phyloP scores from a whole-genome alignment of 2,888 invertebrate species.

The Drosophila macrospina region DNA sequence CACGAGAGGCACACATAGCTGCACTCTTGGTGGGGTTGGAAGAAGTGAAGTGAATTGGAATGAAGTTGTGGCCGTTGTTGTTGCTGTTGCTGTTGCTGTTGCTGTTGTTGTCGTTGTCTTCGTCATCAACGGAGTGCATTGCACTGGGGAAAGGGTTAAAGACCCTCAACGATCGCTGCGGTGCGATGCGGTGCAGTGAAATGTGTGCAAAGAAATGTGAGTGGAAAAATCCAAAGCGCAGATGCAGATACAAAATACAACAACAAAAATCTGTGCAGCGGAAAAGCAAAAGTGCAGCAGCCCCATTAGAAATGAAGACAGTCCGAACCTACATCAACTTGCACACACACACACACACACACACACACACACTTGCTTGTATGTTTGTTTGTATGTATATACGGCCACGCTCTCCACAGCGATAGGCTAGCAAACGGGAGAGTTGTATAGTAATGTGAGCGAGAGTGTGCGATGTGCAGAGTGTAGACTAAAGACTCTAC shows the following conservation, averaged over 20 bases:
- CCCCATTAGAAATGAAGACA: slow-evolving; percentile 63
- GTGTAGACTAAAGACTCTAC: slow-evolving; percentile 11
- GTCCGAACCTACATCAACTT: slow-evolving; percentile 76
- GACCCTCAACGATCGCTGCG: slow-evolving; percentile 73
- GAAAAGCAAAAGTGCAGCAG: slow-evolving; percentile 78
- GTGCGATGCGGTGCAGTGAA: slow-evolving; percentile 31
- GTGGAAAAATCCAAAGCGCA: slow-evolving; percentile 73
- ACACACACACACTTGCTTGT: background rate
- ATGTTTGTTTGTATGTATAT: too few species aligned
- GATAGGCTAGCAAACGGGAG: slow-evolving; percentile 26
- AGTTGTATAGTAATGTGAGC: slow-evolving; percentile 6
- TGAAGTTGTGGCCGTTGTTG: slow-evolving; percentile 47
- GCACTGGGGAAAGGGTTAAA: slow-evolving; percentile 83
- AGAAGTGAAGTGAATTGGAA: slow-evolving; percentile 48
- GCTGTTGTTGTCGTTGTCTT: slow-evolving; percentile 27
- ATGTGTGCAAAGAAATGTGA: slow-evolving; percentile 71
- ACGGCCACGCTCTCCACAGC: background rate
- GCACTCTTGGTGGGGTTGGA: slow-evolving; percentile 45
- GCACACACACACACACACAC: background rate
- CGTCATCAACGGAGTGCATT: slow-evolving; percentile 72
- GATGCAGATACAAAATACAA: slow-evolving; percentile 29
- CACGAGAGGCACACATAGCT: slow-evolving; percentile 13
- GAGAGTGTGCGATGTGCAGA: background rate
- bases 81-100: slow-evolving; percentile 15
- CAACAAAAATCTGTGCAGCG: slow-evolving; percentile 63